Percentiles rank a stretch among this genome's conserved stretches.
phyloP scores from a whole-genome alignment of 2,888 invertebrate genomes.

The Idaea biselata region DNA sequence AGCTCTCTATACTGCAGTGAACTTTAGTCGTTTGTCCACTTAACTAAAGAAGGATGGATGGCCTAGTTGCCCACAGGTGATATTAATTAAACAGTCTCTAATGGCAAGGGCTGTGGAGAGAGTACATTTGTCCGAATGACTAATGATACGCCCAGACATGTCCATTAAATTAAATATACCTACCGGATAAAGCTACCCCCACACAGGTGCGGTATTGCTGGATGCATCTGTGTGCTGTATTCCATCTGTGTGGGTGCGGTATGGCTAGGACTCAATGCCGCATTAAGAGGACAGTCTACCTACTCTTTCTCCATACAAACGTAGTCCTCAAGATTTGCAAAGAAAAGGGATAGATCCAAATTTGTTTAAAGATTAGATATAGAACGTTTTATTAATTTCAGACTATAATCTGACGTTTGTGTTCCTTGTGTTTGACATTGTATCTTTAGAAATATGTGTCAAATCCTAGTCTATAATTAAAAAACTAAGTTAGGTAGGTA shows the following conservation, averaged over 20 bases:
- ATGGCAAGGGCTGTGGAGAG: neutral
- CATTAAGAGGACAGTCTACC: no score
- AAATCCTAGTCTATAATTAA: neutral
- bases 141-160: neutral
- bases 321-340: no score
- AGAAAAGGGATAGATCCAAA: no score
- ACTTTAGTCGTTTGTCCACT: neutral
- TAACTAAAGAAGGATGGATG: neutral
- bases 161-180: neutral
- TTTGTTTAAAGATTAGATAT: no score
- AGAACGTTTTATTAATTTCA: no score
- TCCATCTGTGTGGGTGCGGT: no score
- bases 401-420: no score
- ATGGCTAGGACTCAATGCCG: no score
- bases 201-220: neutral
- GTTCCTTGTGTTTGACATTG: neutral
- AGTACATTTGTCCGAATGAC: neutral
- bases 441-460: neutral
- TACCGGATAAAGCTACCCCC: neutral
- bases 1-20: neutral
- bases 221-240: no score
- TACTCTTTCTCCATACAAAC: no score
- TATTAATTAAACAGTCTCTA: neutral
- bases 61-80: neutral
- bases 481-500: neutral